These are phyloP conservation scores for Falco rusticolus DNA, from an alignment of 2,797 vertebrate genomes.

Conservation along the genomic window DNA sequence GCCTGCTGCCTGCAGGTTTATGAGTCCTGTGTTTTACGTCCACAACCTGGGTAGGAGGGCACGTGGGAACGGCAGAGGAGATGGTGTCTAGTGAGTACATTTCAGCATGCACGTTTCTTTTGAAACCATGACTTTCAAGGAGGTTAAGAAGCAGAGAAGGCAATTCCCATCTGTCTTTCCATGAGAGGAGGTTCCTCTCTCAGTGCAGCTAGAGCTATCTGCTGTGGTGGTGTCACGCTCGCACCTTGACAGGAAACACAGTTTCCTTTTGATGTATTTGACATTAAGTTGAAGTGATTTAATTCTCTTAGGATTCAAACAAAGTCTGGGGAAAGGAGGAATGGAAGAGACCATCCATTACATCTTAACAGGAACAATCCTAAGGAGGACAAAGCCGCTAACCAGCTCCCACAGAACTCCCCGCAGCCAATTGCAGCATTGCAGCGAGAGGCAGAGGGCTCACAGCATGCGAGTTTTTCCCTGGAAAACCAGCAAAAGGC, in stretches of 20 bases:
- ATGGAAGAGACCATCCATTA: background rate
- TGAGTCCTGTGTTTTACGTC: background rate
- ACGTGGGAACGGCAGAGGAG: background rate
- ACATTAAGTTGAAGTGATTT: constrained; percentile 38
- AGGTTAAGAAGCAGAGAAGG: constrained; percentile 8
- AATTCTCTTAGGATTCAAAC: constrained; percentile 20
- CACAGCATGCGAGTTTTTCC: background rate
- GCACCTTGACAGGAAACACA: background rate
- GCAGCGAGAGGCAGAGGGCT: background rate
- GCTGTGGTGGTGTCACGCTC: background rate
- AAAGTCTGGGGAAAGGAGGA: constrained; percentile 8
- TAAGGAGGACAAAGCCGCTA: background rate
- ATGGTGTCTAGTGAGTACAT: background rate
- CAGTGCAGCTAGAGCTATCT: background rate
- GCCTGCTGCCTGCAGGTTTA: background rate
- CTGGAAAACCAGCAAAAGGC: background rate
- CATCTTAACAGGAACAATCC: background rate
- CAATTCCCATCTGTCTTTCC: constrained; percentile 1
- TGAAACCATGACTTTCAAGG: background rate
- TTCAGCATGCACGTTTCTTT: background rate
- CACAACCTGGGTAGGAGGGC: background rate
- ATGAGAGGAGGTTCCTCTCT: background rate
- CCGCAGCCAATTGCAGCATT: background rate
- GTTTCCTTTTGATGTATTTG: constrained; percentile 38
- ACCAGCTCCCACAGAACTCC: background rate